These are phyloP conservation scores for Ooceraea biroi DNA, from an alignment of 1,140 invertebrate genomes.

Conservation along the genomic window DNA sequence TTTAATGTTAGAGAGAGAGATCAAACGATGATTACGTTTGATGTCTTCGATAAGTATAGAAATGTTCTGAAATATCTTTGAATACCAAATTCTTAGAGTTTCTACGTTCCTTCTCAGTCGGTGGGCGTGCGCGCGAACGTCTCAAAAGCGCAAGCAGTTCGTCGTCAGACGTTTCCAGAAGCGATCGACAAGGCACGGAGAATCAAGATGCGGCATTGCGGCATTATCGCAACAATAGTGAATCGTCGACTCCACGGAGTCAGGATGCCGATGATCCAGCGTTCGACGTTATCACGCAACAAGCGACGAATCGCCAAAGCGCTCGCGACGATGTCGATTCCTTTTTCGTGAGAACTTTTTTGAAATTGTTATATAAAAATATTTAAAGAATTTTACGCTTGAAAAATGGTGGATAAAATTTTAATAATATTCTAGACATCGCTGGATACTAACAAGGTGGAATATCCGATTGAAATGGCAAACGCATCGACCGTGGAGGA, in stretches of 20 bases:
- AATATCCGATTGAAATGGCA: neutral
- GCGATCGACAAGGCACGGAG: constrained; percentile 5
- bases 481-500: constrained; percentile 49
- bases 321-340: constrained; percentile 66
- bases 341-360: constrained; percentile 64
- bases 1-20: neutral
- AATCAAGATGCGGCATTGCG: constrained; percentile 14
- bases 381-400: neutral
- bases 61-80: neutral
- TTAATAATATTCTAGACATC: constrained; percentile 56
- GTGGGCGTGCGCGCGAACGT: constrained; percentile 10
- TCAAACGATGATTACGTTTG: neutral
- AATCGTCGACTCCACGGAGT: constrained; percentile 63
- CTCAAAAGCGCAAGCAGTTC: constrained; percentile 50
- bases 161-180: constrained; percentile 65
- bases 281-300: constrained; percentile 75
- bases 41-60: neutral
- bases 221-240: constrained; percentile 63
- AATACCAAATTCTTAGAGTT: constrained; percentile 20
- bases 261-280: constrained; percentile 69
- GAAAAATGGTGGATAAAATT: no score
- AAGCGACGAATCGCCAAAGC: constrained; percentile 59
- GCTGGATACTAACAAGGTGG: constrained; percentile 26
- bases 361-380: neutral
- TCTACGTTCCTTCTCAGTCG: constrained; percentile 43